Percentiles rank a stretch among this genome's conserved stretches.
These are phyloP conservation scores for Arctocebus calabarensis DNA, from an alignment of 2,797 vertebrate genomes.

Conservation along the genomic window DNA sequence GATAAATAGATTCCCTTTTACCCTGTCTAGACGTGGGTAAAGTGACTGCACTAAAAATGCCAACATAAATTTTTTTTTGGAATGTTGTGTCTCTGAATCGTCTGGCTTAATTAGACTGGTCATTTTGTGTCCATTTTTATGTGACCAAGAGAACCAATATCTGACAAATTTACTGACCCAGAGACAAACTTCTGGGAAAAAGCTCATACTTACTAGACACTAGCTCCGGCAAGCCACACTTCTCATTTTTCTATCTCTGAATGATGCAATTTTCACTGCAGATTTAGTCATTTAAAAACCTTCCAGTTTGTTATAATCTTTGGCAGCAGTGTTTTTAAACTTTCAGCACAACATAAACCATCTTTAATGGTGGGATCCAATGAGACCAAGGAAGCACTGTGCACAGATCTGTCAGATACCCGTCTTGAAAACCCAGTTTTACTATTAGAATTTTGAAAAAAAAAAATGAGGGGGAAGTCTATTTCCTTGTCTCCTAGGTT, in stretches of 20 bases:
- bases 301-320: constrained; percentile 26
- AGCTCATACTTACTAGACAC: not conserved
- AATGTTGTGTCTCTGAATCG: constrained; percentile 65
- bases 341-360: not conserved
- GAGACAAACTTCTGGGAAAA: constrained; percentile 57
- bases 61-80: constrained; percentile 64
- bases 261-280: not conserved
- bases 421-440: not conserved
- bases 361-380: constrained; percentile 4
- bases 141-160: constrained; percentile 60
- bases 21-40: constrained; percentile 74
- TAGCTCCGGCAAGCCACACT: not conserved
- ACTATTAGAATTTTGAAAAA: not conserved
- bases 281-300: constrained; percentile 20
- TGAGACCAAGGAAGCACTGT: not conserved
- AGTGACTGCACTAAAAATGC: constrained; percentile 57
- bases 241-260: constrained; percentile 41
- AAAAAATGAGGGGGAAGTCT: fast-evolving
- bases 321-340: not conserved
- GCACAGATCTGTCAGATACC: not conserved
- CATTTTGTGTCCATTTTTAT: constrained; percentile 64
- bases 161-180: constrained; percentile 58
- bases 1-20: constrained; percentile 65
- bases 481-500: constrained; percentile 29
- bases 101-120: constrained; percentile 56